Evolutionary conservation across 2,113 vertebrate genomes (phyloP).

Genomic region (Cromileptes altivelis): DNA sequence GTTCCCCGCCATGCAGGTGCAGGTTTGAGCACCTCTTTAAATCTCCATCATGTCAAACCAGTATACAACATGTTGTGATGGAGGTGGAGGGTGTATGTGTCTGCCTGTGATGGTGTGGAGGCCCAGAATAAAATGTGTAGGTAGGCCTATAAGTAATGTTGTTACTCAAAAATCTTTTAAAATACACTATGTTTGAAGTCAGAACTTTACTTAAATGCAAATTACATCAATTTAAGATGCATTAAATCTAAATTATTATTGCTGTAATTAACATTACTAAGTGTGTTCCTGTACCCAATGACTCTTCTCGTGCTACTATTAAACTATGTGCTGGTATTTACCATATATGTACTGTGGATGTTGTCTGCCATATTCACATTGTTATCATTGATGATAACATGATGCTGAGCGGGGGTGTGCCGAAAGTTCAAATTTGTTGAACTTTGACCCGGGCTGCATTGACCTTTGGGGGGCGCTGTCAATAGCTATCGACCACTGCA

Average conservation of each 20-base stretch:
- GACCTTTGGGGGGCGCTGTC: background rate
- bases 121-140: background rate
- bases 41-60: conserved; percentile 36
- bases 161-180: too few species aligned
- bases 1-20: conserved; percentile 18
- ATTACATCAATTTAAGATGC: background rate
- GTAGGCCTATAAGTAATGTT: too few species aligned
- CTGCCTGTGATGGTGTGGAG: background rate
- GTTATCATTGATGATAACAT: too few species aligned
- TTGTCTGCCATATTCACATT: background rate
- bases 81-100: background rate
- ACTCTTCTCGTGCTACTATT: too few species aligned
- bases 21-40: conserved; percentile 38
- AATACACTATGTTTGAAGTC: background rate
- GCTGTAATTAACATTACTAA: too few species aligned
- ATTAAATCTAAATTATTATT: too few species aligned
- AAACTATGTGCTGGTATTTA: too few species aligned
- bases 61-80: conserved; percentile 11
- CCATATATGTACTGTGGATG: too few species aligned
- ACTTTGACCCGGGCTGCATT: background rate
- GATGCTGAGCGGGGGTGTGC: background rate
- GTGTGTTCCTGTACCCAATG: too few species aligned
- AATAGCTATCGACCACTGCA: background rate
- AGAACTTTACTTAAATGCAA: background rate
- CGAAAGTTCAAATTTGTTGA: background rate